These are phyloP conservation scores for Caerostris extrusa DNA, from an alignment of 1,140 invertebrate species.

Conservation along the genomic window DNA sequence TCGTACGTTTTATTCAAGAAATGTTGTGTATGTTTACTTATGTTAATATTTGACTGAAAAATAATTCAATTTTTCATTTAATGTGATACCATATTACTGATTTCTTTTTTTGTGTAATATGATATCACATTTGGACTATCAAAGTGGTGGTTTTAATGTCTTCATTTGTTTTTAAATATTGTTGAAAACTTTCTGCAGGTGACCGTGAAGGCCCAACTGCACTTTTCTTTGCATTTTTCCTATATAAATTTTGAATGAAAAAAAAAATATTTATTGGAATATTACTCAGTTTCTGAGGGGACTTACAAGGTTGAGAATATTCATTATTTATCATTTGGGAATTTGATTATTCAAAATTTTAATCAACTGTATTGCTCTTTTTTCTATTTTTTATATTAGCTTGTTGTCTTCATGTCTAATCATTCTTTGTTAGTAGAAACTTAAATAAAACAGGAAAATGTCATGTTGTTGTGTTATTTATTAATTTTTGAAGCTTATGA, in stretches of 20 bases:
- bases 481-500: too few relatives aligned
- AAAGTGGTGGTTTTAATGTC: too few relatives aligned
- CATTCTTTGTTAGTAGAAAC: conserved; percentile 78
- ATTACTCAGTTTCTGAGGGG: conserved; percentile 74
- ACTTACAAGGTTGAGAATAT: conserved; percentile 72
- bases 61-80: too few relatives aligned
- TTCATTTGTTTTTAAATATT: not conserved
- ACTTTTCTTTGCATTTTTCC: conserved; percentile 74
- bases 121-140: not conserved
- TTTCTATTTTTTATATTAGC: conserved; percentile 78
- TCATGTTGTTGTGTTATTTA: not conserved
- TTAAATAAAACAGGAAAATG: conserved; percentile 57
- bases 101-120: not conserved
- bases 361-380: conserved; percentile 78
- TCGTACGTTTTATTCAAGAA: not conserved
- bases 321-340: conserved; percentile 28
- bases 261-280: conserved; percentile 55
- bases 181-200: too few relatives aligned
- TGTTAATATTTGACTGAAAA: not conserved
- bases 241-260: conserved; percentile 48
- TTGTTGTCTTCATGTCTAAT: conserved; percentile 81
- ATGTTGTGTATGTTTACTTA: not conserved
- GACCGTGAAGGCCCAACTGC: conserved; percentile 26
- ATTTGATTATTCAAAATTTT: conserved; percentile 75
- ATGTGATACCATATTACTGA: not conserved